Evolutionary conservation across 53 echinoderm and acorn worm species (phyloP), one percentile per base, ranked within the genome.

Genomic region (Zoroaster sp.): DNA sequence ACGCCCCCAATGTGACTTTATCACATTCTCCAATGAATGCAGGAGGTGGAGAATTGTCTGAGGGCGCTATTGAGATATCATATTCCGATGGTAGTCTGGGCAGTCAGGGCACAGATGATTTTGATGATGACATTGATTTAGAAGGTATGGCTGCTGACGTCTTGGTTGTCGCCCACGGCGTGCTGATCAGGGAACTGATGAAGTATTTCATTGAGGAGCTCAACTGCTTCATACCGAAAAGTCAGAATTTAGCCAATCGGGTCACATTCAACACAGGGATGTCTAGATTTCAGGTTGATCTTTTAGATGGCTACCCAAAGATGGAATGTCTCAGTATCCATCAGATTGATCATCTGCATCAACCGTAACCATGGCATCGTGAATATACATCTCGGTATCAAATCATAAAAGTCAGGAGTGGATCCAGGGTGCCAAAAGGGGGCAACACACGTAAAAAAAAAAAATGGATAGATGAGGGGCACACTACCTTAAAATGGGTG

Each of bases 181-280:
- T 74, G 45, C 63, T 89, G 74, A 75, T 93, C 66, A 83, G 89
- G 47, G 89, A 93, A 35, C 41, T 89, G 44, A 93, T 89, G 44
- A 67, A 75, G 46, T 72, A 93, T 67, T 89, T 93, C 71, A 85
- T 89, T 17, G 86, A 93, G 35, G 93, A 93, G 32, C 83, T 89
- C 7, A 74, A 89, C 49, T 92, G 92, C 46, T 80, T 75, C 35
- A 63, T 92, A 41, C 92, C 92, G 12, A 89, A 89, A 30, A 86
- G 89, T 12, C 81, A 89, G 51, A 77, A 33, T 38, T 40, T 77
- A 54, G 93, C 89, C 54, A 83, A 89, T 38, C 66, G 88, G 34
- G 85, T 89, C 69, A 93, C 89, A 7, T 89, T 85, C 55, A 93
- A 93, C 52, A 93, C 93, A 32, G 93, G 93, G 37, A 89, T 93